Conservation (phyloP, 2,888 invertebrate species). For the Andrena dorsata region DNA sequence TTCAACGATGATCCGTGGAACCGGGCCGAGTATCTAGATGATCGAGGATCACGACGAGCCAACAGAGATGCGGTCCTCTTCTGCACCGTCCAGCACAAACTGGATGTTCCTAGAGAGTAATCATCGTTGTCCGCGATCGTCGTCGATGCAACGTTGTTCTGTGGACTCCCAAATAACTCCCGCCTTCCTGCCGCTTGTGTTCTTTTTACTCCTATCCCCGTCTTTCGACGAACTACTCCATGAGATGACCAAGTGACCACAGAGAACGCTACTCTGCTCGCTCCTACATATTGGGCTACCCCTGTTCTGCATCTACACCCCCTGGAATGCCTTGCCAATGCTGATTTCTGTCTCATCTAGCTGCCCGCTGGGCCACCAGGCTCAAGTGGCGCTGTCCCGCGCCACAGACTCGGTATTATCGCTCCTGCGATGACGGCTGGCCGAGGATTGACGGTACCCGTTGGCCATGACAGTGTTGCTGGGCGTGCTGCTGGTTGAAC, state of each 20-base stretch:
- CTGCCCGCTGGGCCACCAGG: slow-evolving; percentile 52
- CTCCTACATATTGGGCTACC: slow-evolving; percentile 40
- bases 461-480: slow-evolving; percentile 8
- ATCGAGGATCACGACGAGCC: slow-evolving; percentile 2
- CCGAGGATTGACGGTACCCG: slow-evolving; percentile 31
- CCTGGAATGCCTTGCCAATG: slow-evolving; percentile 74
- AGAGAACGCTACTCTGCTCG: slow-evolving; percentile 49
- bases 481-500: slow-evolving; percentile 13
- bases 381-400: slow-evolving; percentile 73
- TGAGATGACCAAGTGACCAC: slow-evolving; percentile 31
- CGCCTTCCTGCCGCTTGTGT: background rate
- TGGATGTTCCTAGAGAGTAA: background rate
- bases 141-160: slow-evolving; percentile 7
- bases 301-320: slow-evolving; percentile 47
- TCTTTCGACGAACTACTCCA: slow-evolving; percentile 23
- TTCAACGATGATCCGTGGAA: slow-evolving; percentile 5
- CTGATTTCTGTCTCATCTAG: slow-evolving; percentile 67
- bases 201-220: background rate
- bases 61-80: slow-evolving; percentile 2
- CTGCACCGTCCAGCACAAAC: background rate
- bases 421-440: slow-evolving; percentile 44
- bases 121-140: slow-evolving; percentile 11
- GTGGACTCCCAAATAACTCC: background rate
- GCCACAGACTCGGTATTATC: slow-evolving; percentile 57
- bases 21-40: slow-evolving; percentile 18